phyloP scores from a whole-genome alignment of 2,888 invertebrate genomes.

The Mongoloraphidia duomilia region DNA sequence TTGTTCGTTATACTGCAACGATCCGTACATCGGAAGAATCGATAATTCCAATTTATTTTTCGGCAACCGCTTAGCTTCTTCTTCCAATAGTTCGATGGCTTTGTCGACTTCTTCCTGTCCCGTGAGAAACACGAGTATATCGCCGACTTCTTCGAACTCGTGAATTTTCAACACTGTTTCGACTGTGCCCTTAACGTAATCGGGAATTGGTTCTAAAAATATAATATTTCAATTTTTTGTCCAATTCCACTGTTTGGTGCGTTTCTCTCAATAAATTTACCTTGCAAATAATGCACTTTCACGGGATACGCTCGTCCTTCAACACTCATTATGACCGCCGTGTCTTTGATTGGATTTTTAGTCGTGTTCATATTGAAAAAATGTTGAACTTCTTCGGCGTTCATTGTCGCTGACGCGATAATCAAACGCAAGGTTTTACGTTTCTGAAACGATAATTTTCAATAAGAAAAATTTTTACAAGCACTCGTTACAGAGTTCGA shows the following conservation, averaged over 20 bases:
- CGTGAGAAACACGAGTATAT: conserved; percentile 83
- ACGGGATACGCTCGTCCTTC: conserved; percentile 83
- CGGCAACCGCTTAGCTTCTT: conserved; percentile 25
- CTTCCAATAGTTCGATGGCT: conserved; percentile 48
- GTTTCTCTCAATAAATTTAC: conserved; percentile 26
- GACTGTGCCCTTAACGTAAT: conserved; percentile 77
- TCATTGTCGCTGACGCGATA: conserved; percentile 89
- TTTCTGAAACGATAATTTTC: conserved; percentile 37
- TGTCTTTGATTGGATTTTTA: conserved; percentile 37
- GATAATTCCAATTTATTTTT: conserved; percentile 39
- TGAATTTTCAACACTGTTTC: conserved; percentile 86
- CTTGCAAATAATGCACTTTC: conserved; percentile 64
- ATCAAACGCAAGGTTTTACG: conserved; percentile 69
- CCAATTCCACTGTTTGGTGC: not conserved
- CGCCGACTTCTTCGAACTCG: conserved; percentile 65
- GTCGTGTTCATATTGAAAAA: conserved; percentile 51
- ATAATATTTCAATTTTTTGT: conserved; percentile 6
- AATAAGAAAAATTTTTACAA: not conserved
- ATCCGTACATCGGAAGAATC: conserved; percentile 85
- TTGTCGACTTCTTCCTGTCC: conserved; percentile 87
- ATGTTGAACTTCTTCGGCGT: conserved; percentile 70
- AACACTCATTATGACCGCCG: conserved; percentile 71
- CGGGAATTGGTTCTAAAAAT: conserved; percentile 63
- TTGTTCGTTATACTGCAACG: conserved; percentile 65
- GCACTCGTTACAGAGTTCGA: not conserved